Conservation (phyloP, 2,888 invertebrate genomes). For the Hymenopus coronatus region DNA sequence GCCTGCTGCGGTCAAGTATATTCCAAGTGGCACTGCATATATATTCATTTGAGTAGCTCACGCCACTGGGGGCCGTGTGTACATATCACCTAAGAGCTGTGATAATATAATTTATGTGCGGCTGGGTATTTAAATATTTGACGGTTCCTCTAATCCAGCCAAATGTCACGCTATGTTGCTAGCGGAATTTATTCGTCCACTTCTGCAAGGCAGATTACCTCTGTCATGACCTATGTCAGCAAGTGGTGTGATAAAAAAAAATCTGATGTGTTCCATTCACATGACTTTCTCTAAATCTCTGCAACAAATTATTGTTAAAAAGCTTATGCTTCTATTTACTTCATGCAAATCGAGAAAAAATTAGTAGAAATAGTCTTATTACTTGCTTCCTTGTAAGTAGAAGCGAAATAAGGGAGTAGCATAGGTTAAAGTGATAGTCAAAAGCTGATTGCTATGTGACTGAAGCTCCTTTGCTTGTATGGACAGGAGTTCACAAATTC, state of each 20-base stretch:
- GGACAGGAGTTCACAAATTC: no score
- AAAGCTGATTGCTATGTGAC: no score
- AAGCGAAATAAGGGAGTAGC: no score
- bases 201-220: not conserved
- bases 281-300: no score
- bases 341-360: no score
- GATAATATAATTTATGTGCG: not conserved
- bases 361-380: no score
- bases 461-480: no score
- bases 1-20: not conserved
- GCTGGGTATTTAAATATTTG: not conserved
- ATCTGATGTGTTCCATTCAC: no score
- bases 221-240: not conserved
- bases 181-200: not conserved
- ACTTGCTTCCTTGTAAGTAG: no score
- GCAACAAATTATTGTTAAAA: no score
- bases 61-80: not conserved
- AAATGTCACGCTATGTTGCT: not conserved
- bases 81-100: not conserved
- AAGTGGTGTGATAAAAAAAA: not conserved
- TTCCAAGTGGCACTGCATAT: not conserved
- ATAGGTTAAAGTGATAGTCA: no score
- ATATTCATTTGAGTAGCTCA: not conserved
- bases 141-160: not conserved
- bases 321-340: no score